Base-by-base conservation (phyloP, 2,888 invertebrate genomes). In the Salpingus planirostris region DNA sequence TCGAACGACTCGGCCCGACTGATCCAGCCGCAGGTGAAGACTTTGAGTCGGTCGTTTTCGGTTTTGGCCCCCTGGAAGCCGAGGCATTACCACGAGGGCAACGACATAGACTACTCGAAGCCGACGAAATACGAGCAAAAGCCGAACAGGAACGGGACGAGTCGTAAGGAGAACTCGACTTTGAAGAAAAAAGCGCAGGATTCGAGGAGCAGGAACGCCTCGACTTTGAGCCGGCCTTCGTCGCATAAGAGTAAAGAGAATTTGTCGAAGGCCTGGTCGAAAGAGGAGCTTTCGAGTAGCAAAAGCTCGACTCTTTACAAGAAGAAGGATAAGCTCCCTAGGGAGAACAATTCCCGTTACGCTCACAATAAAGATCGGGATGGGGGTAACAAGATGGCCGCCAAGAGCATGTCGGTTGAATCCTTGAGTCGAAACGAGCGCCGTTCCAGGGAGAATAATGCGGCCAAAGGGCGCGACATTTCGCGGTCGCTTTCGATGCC, bases 51-150 rank as follows among this genome's bases (percentile, higher is more conserved):
- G 27, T 86, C 85, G 38, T 85, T 88, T 50, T 86, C 86, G 2
- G 79, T 88, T 46, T 71, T 87, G 54, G 85, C 88, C 0, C 88
- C 88, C 2, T 88, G 87, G 87, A 79, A 78, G 37, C 87, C 88
- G 2, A 73, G 78, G 42, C 78, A 81, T 52, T 72, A 76, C 52
- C 71, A 71, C 52, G 85, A 85, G 49, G 76, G 75, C 31, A 76
- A 78, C 55, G 85, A 86, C 64, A 81, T 85, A 13, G 83, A 85
- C 57, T 85, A 85, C 64, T 80, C 80, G 8, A 59, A 59, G 41
- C 59, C 65, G 54, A 47, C 65, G 54, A 65, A 69, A 47, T 62
- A 59, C 50, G 59, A 62, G 46, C 61, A 63, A 38, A 56, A 50
- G 42, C 24, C 50, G 10, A 31, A 50, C 21, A 57, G 52, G 43